Conservation (phyloP, 2,797 vertebrate species). For the Myoxocephalus aenaeus region DNA sequence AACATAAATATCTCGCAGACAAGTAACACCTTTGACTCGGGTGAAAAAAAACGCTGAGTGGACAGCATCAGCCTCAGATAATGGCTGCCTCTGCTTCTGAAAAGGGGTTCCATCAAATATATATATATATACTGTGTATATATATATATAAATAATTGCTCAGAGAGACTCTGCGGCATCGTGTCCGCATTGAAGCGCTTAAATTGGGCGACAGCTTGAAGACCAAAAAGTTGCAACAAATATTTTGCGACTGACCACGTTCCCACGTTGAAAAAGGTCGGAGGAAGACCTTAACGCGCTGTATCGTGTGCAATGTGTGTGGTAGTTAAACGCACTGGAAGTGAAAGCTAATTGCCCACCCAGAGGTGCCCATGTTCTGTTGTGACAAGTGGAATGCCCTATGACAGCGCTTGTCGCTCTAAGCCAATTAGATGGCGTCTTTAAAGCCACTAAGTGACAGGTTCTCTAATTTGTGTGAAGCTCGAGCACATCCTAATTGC, state of each 20-base stretch:
- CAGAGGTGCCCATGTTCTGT: conserved; percentile 34
- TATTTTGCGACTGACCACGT: conserved; percentile 43
- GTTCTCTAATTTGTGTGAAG: conserved; percentile 36
- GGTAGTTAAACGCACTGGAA: conserved; percentile 30
- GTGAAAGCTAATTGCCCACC: conserved; percentile 44
- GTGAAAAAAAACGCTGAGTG: conserved; percentile 9
- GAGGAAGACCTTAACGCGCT: background rate
- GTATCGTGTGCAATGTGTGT: background rate
- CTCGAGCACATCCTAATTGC: background rate
- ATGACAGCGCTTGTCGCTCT: conserved; percentile 37
- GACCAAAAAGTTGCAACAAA: conserved; percentile 37
- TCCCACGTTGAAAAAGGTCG: conserved; percentile 14
- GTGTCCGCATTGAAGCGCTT: conserved; percentile 42
- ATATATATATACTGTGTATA: too few relatives aligned
- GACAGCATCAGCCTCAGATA: conserved; percentile 22
- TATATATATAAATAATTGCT: conserved; percentile 41
- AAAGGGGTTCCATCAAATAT: conserved; percentile 54
- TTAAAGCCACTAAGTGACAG: conserved; percentile 38
- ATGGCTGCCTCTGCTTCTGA: conserved; percentile 30
- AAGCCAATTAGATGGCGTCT: conserved; percentile 55
- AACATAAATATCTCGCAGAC: conserved; percentile 68
- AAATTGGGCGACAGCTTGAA: conserved; percentile 61
- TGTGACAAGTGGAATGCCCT: conserved; percentile 38
- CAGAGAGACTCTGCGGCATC: conserved; percentile 22
- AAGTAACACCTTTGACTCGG: conserved; percentile 42